Conservation (phyloP, 1,140 invertebrate genomes). For the Eufriesea mexicana region DNA sequence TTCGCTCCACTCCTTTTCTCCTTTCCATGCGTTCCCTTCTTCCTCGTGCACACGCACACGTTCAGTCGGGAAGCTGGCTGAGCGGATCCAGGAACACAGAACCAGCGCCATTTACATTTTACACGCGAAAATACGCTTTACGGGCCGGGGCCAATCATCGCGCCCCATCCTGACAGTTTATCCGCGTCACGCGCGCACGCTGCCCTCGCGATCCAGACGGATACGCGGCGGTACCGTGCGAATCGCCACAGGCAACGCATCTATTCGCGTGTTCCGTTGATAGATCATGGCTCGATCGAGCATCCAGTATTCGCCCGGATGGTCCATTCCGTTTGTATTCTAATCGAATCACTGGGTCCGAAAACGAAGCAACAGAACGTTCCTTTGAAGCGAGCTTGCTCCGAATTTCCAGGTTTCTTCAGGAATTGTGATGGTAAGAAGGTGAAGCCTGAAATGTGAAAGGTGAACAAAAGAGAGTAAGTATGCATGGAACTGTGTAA, state of each 20-base stretch:
- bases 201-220: constrained; percentile 27
- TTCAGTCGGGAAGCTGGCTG: constrained; percentile 23
- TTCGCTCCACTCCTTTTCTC: not conserved
- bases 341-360: not conserved
- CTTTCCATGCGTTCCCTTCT: constrained; percentile 47
- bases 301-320: not conserved
- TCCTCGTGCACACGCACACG: constrained; percentile 16
- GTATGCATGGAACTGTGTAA: not conserved
- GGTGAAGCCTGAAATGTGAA: not conserved
- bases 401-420: not conserved
- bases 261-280: constrained; percentile 22
- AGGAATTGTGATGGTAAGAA: not conserved
- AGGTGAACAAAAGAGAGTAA: not conserved
- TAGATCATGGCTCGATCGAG: constrained; percentile 15
- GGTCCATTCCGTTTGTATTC: not conserved
- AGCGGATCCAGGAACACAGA: constrained; percentile 49
- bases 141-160: constrained; percentile 77
- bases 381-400: not conserved
- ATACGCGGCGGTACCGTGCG: constrained; percentile 21
- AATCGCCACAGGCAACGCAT: constrained; percentile 18
- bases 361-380: not conserved
- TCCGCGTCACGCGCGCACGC: constrained; percentile 63
- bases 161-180: constrained; percentile 67
- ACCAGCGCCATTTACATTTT: constrained; percentile 78
- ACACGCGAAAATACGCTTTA: constrained; percentile 79